phyloP scores from a whole-genome alignment of 2,797 vertebrate genomes.

The Sebastes umbrosus region DNA sequence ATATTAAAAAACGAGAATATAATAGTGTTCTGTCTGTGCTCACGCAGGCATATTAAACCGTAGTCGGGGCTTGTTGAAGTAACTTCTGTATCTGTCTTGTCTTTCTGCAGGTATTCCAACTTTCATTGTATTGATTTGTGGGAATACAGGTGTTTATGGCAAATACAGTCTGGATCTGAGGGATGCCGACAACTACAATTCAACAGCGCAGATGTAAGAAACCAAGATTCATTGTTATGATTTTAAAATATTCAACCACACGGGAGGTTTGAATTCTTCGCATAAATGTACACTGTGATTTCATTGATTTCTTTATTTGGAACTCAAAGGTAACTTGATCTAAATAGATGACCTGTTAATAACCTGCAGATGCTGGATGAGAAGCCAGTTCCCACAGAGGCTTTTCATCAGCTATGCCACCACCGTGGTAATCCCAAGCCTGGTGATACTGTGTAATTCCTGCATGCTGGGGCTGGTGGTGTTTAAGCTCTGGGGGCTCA shows the following conservation, averaged over 20 bases:
- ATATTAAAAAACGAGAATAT: neutral
- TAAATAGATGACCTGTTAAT: neutral
- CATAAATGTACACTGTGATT: neutral
- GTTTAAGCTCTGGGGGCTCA: slow-evolving; percentile 75
- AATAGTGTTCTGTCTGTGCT: neutral
- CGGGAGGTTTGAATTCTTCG: neutral
- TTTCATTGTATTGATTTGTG: slow-evolving; percentile 62
- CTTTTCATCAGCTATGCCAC: slow-evolving; percentile 71
- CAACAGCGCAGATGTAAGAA: slow-evolving; percentile 78
- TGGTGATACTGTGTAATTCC: slow-evolving; percentile 87
- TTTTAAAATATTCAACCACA: neutral
- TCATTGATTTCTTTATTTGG: neutral
- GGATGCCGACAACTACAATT: neutral
- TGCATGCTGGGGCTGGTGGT: slow-evolving; percentile 86
- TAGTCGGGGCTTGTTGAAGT: neutral
- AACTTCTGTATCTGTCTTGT: neutral
- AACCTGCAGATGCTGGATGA: slow-evolving; percentile 78
- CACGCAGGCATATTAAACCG: neutral
- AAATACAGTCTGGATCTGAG: slow-evolving; percentile 12
- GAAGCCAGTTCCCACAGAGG: neutral
- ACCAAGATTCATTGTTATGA: neutral
- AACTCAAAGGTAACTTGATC: neutral
- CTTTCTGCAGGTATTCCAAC: slow-evolving; percentile 80
- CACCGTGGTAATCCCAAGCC: slow-evolving; percentile 83
- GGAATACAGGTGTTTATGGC: slow-evolving; percentile 67